A percentile compares a stretch with the other conserved stretches of the same genome.
These are phyloP conservation scores for Morpho helenor DNA, from an alignment of 2,888 invertebrate genomes.

Conservation along the genomic window DNA sequence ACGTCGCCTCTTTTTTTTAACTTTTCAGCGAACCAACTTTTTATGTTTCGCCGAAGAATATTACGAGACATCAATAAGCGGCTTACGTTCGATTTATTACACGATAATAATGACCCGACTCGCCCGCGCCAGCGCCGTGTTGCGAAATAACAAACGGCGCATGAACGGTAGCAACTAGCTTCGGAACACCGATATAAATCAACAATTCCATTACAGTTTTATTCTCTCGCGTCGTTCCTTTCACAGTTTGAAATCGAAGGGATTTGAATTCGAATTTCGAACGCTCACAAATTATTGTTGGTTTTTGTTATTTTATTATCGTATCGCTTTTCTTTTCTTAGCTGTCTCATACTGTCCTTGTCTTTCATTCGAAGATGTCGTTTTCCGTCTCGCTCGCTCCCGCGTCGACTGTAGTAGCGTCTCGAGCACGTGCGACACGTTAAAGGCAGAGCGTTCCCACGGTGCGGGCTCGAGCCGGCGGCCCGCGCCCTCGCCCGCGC, in stretches of 20 bases:
- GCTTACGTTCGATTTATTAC: conserved; percentile 53
- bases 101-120: conserved; percentile 48
- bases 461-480: conserved; percentile 56
- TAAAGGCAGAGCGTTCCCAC: conserved; percentile 79
- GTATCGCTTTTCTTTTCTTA: conserved; percentile 41
- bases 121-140: conserved; percentile 37
- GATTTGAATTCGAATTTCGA: conserved; percentile 44
- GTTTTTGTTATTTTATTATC: conserved; percentile 66
- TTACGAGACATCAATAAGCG: conserved; percentile 37
- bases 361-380: conserved; percentile 25
- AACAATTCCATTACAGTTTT: conserved; percentile 65
- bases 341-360: conserved; percentile 25
- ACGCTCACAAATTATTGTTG: conserved; percentile 74
- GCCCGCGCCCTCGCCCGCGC: conserved; percentile 23
- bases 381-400: conserved; percentile 48
- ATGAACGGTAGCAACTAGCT: conserved; percentile 58
- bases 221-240: conserved; percentile 62
- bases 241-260: conserved; percentile 46
- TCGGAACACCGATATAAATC: conserved; percentile 59
- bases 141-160: conserved; percentile 59
- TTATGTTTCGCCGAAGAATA: conserved; percentile 12
- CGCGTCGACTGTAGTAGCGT: conserved; percentile 54
- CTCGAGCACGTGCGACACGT: conserved; percentile 76
- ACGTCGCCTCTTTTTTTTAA: conserved; percentile 16
- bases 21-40: conserved; percentile 7